phyloP scores from a whole-genome alignment of 2,797 vertebrate genomes.

The Heterohyrax brucei region DNA sequence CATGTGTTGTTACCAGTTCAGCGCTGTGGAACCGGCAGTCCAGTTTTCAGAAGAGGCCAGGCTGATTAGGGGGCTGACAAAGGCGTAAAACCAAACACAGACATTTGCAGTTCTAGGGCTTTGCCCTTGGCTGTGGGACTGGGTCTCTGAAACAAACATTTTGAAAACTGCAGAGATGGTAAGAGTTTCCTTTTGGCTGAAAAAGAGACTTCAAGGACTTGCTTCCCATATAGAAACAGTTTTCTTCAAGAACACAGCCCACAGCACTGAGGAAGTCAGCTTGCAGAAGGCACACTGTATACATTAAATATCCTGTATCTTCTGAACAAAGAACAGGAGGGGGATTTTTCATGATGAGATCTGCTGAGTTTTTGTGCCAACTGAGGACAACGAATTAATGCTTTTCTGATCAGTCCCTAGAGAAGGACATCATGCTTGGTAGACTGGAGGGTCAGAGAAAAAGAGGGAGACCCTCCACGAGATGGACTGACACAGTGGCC shows the following conservation, averaged over 20 bases:
- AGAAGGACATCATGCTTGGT: too few species aligned
- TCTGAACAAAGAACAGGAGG: slow-evolving; percentile 83
- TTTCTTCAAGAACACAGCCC: slow-evolving; percentile 58
- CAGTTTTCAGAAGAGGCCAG: slow-evolving; percentile 43
- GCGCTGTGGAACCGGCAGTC: not conserved
- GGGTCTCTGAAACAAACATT: slow-evolving; percentile 22
- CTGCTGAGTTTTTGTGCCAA: slow-evolving; percentile 84
- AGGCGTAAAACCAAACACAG: not conserved
- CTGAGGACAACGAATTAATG: slow-evolving; percentile 89
- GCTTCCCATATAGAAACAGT: not conserved
- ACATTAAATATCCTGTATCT: slow-evolving; percentile 85
- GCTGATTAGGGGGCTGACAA: not conserved
- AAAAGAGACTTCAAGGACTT: slow-evolving; percentile 59
- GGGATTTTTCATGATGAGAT: slow-evolving; percentile 86
- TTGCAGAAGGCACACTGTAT: slow-evolving; percentile 80
- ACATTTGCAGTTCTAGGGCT: not conserved
- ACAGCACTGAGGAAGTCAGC: slow-evolving; percentile 70
- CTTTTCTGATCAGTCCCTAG: slow-evolving; percentile 82
- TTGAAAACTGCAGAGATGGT: slow-evolving; percentile 6
- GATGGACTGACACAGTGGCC: too few species aligned
- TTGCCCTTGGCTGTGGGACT: not conserved
- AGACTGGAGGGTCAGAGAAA: too few species aligned
- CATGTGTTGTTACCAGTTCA: slow-evolving; percentile 29
- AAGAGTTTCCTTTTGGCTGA: slow-evolving; percentile 63
- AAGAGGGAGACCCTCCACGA: too few species aligned